phyloP scores from a whole-genome alignment of 2,113 vertebrate species.

The Catagonus wagneri region DNA sequence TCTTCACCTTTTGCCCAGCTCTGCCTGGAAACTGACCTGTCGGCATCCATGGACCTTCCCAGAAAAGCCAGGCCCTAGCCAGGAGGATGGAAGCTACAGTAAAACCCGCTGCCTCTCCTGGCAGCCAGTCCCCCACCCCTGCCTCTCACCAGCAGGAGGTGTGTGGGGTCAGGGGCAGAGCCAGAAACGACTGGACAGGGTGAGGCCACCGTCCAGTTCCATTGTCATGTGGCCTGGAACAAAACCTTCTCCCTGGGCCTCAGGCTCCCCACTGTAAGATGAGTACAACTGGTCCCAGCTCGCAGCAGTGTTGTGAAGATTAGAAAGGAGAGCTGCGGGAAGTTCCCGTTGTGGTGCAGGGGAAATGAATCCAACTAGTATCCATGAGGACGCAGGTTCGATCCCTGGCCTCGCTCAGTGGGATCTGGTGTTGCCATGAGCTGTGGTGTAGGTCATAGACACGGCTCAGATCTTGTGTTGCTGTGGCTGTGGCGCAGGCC shows the following conservation, averaged over 20 bases:
- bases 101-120: fast-evolving
- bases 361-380: too few species aligned
- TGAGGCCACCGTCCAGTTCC: neutral
- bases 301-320: fast-evolving
- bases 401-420: too few species aligned
- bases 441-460: too few species aligned
- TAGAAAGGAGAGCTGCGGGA: neutral
- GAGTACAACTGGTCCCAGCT: neutral
- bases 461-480: too few species aligned
- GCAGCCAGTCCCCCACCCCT: too few species aligned
- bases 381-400: too few species aligned
- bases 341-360: too few species aligned
- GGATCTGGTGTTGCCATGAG: too few species aligned
- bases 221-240: neutral
- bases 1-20: neutral
- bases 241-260: neutral
- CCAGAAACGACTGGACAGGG: neutral
- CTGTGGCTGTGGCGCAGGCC: too few species aligned
- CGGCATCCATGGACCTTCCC: neutral
- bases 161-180: neutral
- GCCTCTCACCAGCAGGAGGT: neutral
- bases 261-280: neutral
- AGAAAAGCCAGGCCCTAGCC: neutral
- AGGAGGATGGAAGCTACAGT: neutral
- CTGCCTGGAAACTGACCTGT: neutral